phyloP scores from a whole-genome alignment of 2,888 invertebrate species.

The Andricus quercusramuli region DNA sequence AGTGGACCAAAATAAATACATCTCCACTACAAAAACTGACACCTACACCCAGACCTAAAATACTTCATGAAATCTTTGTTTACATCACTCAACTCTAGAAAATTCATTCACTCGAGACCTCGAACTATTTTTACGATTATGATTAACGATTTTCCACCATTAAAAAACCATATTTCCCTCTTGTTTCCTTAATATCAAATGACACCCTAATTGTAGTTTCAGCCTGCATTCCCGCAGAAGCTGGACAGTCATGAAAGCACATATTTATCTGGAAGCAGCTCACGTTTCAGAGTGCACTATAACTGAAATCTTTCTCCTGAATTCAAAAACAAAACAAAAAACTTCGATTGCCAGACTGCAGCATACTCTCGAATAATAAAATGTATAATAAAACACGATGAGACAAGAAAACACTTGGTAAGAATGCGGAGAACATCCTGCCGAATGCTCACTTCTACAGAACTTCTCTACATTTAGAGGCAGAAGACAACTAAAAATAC shows the following conservation, averaged over 20 bases:
- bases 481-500: neutral
- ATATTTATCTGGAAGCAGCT: conserved; percentile 17
- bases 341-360: conserved; percentile 8
- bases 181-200: neutral
- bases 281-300: conserved; percentile 3
- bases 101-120: neutral
- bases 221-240: neutral
- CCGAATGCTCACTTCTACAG: neutral
- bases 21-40: conserved; percentile 10
- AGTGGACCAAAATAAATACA: conserved; percentile 14
- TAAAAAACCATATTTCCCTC: neutral
- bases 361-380: conserved; percentile 24
- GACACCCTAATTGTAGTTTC: conserved; percentile 4
- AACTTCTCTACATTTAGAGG: neutral
- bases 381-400: conserved; percentile 22
- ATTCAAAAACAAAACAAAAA: conserved; percentile 20
- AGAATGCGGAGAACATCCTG: conserved; percentile 20
- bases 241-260: neutral
- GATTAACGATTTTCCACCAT: neutral
- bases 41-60: neutral
- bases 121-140: neutral
- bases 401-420: conserved; percentile 5
- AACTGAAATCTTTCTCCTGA: neutral
- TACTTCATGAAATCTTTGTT: neutral
- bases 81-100: neutral